phyloP scores from a whole-genome alignment of 2,113 vertebrate genomes.

The Ageneiosus marmoratus region DNA sequence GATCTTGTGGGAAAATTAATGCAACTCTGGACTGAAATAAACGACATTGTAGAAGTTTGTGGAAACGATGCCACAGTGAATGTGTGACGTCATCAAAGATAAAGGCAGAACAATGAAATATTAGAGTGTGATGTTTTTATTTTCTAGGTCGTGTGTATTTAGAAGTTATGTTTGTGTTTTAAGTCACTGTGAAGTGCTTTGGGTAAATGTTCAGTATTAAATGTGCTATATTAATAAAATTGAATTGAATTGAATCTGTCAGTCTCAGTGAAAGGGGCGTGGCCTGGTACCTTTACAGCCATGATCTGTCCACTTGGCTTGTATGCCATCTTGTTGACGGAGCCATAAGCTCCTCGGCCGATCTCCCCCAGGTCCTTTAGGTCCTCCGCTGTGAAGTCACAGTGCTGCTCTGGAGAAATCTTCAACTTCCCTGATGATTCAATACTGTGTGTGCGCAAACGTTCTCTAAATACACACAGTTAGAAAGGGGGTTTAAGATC shows the following conservation, averaged over 20 bases:
- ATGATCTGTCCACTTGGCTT: conserved; percentile 98
- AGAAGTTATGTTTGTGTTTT: too few species aligned
- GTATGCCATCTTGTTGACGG: conserved; percentile 99
- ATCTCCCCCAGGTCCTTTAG: conserved; percentile 98
- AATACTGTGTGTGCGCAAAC: conserved; percentile 97
- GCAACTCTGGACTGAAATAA: too few species aligned
- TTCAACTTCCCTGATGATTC: conserved; percentile 99
- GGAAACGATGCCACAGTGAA: too few species aligned
- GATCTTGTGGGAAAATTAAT: too few species aligned
- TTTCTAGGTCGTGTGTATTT: too few species aligned
- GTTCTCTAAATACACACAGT: conserved; percentile 80
- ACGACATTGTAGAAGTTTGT: too few species aligned
- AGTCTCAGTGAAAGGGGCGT: neutral
- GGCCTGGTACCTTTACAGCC: conserved; percentile 95
- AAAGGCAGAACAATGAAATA: too few species aligned
- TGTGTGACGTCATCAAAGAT: too few species aligned
- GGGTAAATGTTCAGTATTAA: too few species aligned
- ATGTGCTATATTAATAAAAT: too few species aligned
- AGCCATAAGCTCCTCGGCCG: conserved; percentile 96
- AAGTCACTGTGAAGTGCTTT: too few species aligned
- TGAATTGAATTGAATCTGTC: neutral
- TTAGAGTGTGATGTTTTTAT: too few species aligned
- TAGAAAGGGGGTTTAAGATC: neutral
- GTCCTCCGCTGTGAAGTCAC: conserved; percentile 98
- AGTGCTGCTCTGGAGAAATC: conserved; percentile 96